Base-by-base conservation (phyloP, 2,888 invertebrate species). In the Lacanobia oleracea region DNA sequence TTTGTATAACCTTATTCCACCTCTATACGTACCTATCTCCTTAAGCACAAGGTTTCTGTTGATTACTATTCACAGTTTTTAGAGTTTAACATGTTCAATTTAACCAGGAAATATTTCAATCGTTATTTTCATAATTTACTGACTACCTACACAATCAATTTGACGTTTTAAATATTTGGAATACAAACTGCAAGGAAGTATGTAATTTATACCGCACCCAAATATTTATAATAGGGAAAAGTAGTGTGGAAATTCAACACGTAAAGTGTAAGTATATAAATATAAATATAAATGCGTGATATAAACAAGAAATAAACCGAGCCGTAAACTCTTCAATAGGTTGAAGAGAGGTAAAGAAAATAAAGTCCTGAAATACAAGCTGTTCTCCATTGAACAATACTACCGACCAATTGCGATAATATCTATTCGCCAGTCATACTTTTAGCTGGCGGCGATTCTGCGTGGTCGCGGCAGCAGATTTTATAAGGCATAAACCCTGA, bases 401-500 rank as follows among this genome's bases (percentile, higher is more conserved):
- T 89, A 87, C 89, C 87, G 82, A 88, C 91, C 90, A 86, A 92
- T 91, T 89, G 90, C 88, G 91, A 91, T 92, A 89, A 90, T 89
- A 93, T 92, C 91, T 91, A 88, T 89, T 88, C 88, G 77, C 81
- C 86, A 85, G 88, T 89, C 86, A 88, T 92, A 92, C 90, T 92
- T 93, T 91, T 91, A 90, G 88, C 89, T 87, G 83, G 86, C 86
- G 88, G 89, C 88, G 80, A 86, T 90, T 89, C 87, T 83, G 87
- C 89, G 90, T 90, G 91, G 92, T 87, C 90, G 90, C 89, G 87
- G 90, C 88, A 89, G 88, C 89, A 92, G 91, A 91, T 93, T 94
- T 94, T 93, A 94, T 94, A 93, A 93, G 92, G 92, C 94, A 94
- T 94, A 94, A 94, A 94, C 90, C 90, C 90, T 88, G 91, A 92